Percentiles rank a stretch among this genome's conserved stretches.
phyloP scores from a whole-genome alignment of 2,888 invertebrate genomes.

The Frankliniella intonsa region DNA sequence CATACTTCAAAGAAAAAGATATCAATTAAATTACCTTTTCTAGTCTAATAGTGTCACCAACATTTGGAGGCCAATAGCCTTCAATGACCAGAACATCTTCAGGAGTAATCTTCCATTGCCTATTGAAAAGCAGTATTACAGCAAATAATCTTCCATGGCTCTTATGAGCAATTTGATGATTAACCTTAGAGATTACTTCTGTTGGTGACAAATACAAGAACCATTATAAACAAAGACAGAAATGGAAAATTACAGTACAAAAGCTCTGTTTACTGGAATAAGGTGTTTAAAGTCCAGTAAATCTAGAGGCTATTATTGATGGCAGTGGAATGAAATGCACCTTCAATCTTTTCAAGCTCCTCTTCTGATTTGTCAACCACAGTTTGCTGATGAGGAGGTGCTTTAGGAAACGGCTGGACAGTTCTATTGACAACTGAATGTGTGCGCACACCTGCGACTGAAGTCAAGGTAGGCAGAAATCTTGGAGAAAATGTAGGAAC shows the following conservation, averaged over 20 bases:
- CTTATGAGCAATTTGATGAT: conserved; percentile 55
- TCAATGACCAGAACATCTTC: conserved; percentile 80
- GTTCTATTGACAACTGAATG: conserved; percentile 6
- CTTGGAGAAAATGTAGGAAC: not conserved
- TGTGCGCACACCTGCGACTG: not conserved
- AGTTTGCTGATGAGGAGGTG: not conserved
- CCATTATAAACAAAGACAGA: not conserved
- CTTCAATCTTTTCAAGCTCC: not conserved
- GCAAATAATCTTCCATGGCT: conserved; percentile 68
- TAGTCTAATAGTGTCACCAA: conserved; percentile 71
- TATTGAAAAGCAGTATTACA: conserved; percentile 72
- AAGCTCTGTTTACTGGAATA: not conserved
- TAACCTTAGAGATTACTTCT: conserved; percentile 61
- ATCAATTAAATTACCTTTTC: conserved; percentile 60
- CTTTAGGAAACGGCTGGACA: not conserved
- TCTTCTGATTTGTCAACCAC: not conserved
- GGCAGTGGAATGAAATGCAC: not conserved
- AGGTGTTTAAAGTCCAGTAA: not conserved
- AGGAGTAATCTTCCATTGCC: conserved; percentile 78
- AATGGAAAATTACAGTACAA: not conserved
- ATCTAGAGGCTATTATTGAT: not conserved
- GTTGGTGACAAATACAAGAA: conserved; percentile 31
- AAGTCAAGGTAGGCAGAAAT: not conserved
- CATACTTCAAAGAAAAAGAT: not conserved
- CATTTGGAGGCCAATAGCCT: conserved; percentile 77